Evolutionary conservation across 2,113 vertebrate species (phyloP), one percentile per base, ranked within the genome.

Genomic region (Hiodon alosoides): DNA sequence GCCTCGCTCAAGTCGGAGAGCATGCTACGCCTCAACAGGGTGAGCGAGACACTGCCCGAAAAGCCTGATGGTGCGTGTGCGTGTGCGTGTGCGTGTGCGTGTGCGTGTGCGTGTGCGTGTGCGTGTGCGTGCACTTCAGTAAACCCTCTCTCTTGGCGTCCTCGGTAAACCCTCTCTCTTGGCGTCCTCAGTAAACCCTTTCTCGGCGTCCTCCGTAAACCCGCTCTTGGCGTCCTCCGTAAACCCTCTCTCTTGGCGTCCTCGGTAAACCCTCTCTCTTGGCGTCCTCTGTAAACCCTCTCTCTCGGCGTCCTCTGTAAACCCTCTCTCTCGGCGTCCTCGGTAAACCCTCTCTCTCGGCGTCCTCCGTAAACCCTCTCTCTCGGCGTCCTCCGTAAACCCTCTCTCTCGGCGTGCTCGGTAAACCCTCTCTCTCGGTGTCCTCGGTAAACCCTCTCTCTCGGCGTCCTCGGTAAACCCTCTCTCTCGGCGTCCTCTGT

Each of bases 1-100:
- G 89, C 89, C 2, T 89, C 93, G 3, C 88, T 86, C 75, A 98
- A 96, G 82, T 98, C 95, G 0, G 94, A 97, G 83, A 94, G 92
- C 73, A 92, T 93, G 85, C 88, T 98, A 74, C 90, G 85, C 2
- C 91, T 96, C 17, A 93, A 84, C 50, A 93, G 87, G 87, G 97
- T 98, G 87, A 82, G 86, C 65, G 0, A 5, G 66, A 7, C 48
- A 14, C 7, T 67, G 47, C 47, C 48, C 50, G 0, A 14, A 4
- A n/a, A 47, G 13, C 14, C 1, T 13, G 11, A 50, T 62, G 10
- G 5, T 10, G 59, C 50, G 16, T 13, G 48, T 52, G 3, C 17
- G 48, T 16, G 9, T 9, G 8, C 2, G 62, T 8, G 3, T 46
- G 62, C 31, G 62, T 6, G 31, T 31, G 62, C 8, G 62, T 46